These are phyloP conservation scores for Hirtodrosophila alboralis DNA, from an alignment of 2,888 invertebrate genomes.

Conservation along the genomic window DNA sequence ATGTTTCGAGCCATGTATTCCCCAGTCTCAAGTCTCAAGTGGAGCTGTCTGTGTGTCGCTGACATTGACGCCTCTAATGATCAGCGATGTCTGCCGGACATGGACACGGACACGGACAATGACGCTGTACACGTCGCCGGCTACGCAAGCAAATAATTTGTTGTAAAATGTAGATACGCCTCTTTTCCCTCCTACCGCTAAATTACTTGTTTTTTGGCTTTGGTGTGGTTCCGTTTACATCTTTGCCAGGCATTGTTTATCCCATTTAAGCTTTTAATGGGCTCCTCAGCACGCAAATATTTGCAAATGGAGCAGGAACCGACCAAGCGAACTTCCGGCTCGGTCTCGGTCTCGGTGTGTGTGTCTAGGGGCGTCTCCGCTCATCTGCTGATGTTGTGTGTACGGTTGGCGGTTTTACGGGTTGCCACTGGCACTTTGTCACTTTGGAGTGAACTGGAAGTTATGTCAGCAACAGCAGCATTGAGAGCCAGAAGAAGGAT, in stretches of 20 bases:
- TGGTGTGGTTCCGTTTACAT: slow-evolving; percentile 43
- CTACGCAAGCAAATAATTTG: slow-evolving; percentile 30
- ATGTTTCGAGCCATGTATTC: slow-evolving; percentile 36
- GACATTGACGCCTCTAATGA: slow-evolving; percentile 72
- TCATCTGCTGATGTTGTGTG: slow-evolving; percentile 12
- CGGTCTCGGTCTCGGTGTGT: slow-evolving; percentile 19
- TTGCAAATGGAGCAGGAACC: slow-evolving; percentile 33
- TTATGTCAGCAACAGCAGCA: slow-evolving; percentile 13
- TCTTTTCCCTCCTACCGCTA: not conserved
- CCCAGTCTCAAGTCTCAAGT: slow-evolving; percentile 29
- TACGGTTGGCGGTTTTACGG: slow-evolving; percentile 18
- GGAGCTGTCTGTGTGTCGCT: slow-evolving; percentile 41
- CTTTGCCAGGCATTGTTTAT: slow-evolving; percentile 57
- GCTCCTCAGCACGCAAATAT: slow-evolving; percentile 27
- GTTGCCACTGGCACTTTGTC: slow-evolving; percentile 32
- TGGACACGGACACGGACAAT: slow-evolving; percentile 1
- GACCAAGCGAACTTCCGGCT: slow-evolving; percentile 57
- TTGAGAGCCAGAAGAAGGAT: slow-evolving; percentile 12
- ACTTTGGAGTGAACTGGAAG: slow-evolving; percentile 13
- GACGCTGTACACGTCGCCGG: slow-evolving; percentile 1
- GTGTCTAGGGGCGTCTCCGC: slow-evolving; percentile 7
- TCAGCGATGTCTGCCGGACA: slow-evolving; percentile 29
- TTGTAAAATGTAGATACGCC: slow-evolving; percentile 20
- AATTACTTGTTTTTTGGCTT: slow-evolving; percentile 32
- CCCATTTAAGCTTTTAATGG: slow-evolving; percentile 67